phyloP scores from a whole-genome alignment of 2,797 vertebrate species.

The Phrynocephalus guinanensis region DNA sequence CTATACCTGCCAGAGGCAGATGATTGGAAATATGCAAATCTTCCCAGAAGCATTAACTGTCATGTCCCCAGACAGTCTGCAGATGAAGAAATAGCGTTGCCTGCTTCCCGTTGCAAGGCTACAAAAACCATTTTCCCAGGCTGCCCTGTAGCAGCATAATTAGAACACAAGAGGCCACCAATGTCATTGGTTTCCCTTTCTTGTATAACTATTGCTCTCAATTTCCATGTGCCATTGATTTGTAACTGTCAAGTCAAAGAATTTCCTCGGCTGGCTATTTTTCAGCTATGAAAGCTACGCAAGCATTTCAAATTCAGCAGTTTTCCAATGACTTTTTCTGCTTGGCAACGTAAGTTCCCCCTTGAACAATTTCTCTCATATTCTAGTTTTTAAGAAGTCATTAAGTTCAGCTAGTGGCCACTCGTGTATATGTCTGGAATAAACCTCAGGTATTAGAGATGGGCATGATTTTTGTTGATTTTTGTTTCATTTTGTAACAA shows the following conservation, averaged over 20 bases:
- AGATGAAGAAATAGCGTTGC: constrained; percentile 60
- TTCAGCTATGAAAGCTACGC: neutral
- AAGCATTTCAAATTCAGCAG: neutral
- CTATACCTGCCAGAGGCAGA: constrained; percentile 60
- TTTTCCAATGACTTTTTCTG: constrained; percentile 7
- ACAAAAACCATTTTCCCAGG: constrained; percentile 47
- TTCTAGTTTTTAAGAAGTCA: neutral
- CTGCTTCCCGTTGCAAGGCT: constrained; percentile 44
- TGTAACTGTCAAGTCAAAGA: constrained; percentile 30
- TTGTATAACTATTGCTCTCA: constrained; percentile 27
- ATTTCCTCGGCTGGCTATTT: constrained; percentile 15
- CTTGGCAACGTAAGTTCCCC: fast-evolving
- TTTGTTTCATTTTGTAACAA: too few relatives aligned
- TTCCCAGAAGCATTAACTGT: constrained; percentile 57
- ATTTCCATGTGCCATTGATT: constrained; percentile 28
- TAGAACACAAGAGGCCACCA: constrained; percentile 63
- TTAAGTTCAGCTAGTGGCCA: neutral
- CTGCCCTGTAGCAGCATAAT: constrained; percentile 51
- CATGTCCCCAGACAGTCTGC: constrained; percentile 59
- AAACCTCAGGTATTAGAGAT: neutral
- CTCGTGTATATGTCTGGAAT: neutral
- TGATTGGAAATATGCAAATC: constrained; percentile 73
- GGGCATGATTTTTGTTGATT: too few relatives aligned
- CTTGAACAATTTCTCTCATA: neutral
- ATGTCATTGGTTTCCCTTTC: constrained; percentile 55